These are phyloP conservation scores for Spatulosminthurus flaviceps DNA, from an alignment of 2,888 invertebrate genomes.

Conservation along the genomic window DNA sequence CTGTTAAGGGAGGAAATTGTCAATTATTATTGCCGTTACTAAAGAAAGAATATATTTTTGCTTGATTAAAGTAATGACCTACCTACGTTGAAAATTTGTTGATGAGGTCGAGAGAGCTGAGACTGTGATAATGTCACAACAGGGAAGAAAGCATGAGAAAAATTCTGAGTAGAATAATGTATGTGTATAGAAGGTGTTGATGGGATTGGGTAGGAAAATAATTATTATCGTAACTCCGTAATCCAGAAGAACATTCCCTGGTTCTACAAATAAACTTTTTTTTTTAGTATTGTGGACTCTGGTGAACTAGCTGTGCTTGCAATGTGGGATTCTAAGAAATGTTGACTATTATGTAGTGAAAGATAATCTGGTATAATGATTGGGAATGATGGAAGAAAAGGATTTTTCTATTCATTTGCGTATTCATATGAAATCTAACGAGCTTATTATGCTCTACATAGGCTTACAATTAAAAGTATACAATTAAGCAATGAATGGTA, in stretches of 20 bases:
- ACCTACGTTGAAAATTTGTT: background rate
- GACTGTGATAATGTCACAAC: background rate
- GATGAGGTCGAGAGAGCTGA: background rate
- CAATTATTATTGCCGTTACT: too few species aligned
- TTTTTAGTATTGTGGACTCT: too few species aligned
- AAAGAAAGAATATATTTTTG: too few species aligned
- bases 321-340: constrained; percentile 7
- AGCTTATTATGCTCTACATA: constrained; percentile 41
- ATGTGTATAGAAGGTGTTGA: too few species aligned
- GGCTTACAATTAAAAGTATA: constrained; percentile 44
- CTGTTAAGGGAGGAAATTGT: too few species aligned
- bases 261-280: too few species aligned
- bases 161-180: background rate
- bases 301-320: background rate
- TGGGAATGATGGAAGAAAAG: constrained; percentile 28
- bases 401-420: constrained; percentile 18
- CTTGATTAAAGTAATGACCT: background rate
- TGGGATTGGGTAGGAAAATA: too few species aligned
- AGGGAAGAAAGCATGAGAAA: background rate
- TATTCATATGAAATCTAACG: constrained; percentile 29
- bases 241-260: too few species aligned
- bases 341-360: too few species aligned
- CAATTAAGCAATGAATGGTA: constrained; percentile 43
- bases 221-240: too few species aligned
- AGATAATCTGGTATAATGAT: background rate